These are phyloP conservation scores for Chloropsis hardwickii DNA, from an alignment of 2,113 vertebrate species.

Conservation along the genomic window DNA sequence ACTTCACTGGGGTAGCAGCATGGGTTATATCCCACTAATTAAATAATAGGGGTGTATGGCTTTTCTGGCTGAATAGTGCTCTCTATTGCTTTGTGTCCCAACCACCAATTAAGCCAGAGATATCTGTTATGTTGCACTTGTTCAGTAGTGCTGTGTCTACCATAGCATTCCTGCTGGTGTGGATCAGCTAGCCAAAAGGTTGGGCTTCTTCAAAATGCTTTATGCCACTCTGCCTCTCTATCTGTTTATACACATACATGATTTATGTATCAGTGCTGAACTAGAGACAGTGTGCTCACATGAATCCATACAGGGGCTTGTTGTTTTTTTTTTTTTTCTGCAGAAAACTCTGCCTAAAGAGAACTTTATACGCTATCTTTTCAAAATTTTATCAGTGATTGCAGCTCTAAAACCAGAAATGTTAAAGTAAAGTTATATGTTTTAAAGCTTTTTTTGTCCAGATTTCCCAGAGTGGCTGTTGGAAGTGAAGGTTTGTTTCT, in stretches of 20 bases:
- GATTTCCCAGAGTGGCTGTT: not conserved
- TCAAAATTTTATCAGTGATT: not conserved
- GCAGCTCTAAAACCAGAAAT: not conserved
- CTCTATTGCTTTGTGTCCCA: not conserved
- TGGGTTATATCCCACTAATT: not conserved
- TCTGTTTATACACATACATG: not conserved
- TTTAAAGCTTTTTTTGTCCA: not conserved
- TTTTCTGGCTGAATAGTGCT: not conserved
- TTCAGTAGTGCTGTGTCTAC: not conserved
- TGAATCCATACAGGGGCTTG: not conserved
- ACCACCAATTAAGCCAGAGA: not conserved
- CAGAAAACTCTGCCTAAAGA: not conserved
- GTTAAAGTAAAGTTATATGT: not conserved
- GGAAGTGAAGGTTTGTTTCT: not conserved
- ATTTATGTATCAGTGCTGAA: not conserved
- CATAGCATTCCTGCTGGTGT: not conserved
- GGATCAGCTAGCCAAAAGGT: not conserved
- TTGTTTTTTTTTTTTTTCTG: not conserved
- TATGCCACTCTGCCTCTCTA: not conserved
- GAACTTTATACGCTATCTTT: not conserved
- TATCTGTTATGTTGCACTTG: not conserved
- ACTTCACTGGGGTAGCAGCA: not conserved
- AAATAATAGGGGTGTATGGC: accelerated
- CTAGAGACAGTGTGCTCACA: not conserved
- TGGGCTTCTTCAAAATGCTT: not conserved